Evolutionary conservation across 2,888 invertebrate genomes (phyloP).

Genomic region (Hofmannophila pseudospretella): DNA sequence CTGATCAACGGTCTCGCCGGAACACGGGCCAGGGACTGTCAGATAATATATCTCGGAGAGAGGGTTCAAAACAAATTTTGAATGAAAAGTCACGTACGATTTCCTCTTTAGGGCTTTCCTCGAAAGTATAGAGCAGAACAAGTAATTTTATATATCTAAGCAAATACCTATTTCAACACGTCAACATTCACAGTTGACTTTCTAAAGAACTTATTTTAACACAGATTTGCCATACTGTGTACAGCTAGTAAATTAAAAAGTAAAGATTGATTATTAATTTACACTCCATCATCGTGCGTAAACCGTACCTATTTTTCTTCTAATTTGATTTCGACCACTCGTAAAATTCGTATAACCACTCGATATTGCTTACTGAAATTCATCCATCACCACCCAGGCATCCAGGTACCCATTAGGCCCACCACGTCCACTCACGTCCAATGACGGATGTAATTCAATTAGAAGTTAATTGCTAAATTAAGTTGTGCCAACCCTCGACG

Average conservation of each 20-base stretch:
- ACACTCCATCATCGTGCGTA: too few species aligned
- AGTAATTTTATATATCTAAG: too few species aligned
- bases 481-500: slow-evolving; percentile 40
- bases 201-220: too few species aligned
- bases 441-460: slow-evolving; percentile 73
- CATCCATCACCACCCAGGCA: slow-evolving; percentile 6
- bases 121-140: too few species aligned
- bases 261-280: too few species aligned
- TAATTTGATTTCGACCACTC: slow-evolving; percentile 4
- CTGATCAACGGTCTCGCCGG: slow-evolving; percentile 50
- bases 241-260: too few species aligned
- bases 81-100: not conserved
- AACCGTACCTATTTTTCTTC: too few species aligned
- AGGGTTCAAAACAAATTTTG: slow-evolving; percentile 13
- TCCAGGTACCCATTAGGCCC: slow-evolving; percentile 26
- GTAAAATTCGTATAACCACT: slow-evolving; percentile 3
- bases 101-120: too few species aligned
- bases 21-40: slow-evolving; percentile 18
- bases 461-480: slow-evolving; percentile 73
- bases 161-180: too few species aligned
- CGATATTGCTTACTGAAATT: slow-evolving; percentile 5
- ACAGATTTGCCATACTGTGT: too few species aligned
- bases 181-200: too few species aligned
- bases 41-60: slow-evolving; percentile 16
- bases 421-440: slow-evolving; percentile 31